Evolutionary conservation across 2,113 vertebrate genomes (phyloP).

Genomic region (Phodopus roborovskii): DNA sequence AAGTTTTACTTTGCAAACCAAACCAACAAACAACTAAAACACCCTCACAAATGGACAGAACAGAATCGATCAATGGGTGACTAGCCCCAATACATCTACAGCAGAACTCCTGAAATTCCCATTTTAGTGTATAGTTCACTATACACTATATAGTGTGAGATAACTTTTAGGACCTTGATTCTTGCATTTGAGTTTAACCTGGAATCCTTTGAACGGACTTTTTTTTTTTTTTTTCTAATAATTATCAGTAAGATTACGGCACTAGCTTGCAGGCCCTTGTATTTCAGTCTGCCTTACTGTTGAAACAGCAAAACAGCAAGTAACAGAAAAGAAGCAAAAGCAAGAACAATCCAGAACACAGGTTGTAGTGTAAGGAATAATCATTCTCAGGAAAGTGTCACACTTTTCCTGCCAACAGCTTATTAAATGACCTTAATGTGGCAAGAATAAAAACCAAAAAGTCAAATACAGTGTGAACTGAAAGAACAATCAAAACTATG

Average conservation of each 20-base stretch:
- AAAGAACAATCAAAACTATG: conserved; percentile 51
- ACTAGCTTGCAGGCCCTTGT: background rate
- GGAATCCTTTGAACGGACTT: background rate
- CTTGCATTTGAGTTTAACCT: background rate
- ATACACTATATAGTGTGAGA: too few species aligned
- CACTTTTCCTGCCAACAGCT: background rate
- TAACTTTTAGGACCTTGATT: conserved; percentile 23
- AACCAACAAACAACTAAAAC: background rate
- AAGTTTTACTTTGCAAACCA: background rate
- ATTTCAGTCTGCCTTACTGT: background rate
- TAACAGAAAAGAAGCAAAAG: background rate
- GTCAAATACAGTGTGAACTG: conserved; percentile 33
- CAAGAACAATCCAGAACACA: background rate
- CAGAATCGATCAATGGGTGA: background rate
- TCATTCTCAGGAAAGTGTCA: conserved; percentile 26
- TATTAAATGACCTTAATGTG: background rate
- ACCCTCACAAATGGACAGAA: background rate
- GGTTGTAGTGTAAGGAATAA: background rate
- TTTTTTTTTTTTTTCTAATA: too few species aligned
- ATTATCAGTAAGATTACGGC: background rate
- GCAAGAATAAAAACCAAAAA: conserved; percentile 45
- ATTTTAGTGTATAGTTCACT: background rate
- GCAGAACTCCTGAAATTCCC: background rate
- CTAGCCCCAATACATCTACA: background rate
- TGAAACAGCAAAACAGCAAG: background rate